Conservation (phyloP, 2,888 invertebrate genomes). For the Sabellastarte sp. region DNA sequence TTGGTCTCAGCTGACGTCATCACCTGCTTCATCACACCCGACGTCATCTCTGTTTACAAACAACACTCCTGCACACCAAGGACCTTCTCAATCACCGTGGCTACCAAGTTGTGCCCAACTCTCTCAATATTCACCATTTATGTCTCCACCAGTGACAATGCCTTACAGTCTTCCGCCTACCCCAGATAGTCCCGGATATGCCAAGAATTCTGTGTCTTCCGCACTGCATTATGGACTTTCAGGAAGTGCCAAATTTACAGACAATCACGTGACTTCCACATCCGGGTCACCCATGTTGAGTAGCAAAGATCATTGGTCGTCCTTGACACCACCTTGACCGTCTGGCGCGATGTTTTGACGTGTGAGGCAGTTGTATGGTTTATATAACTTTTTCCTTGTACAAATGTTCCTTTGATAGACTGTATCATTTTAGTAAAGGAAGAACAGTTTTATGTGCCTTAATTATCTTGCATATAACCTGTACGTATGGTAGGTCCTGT, state of each 20-base stretch:
- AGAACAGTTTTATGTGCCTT: too few relatives aligned
- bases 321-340: background rate
- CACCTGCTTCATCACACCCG: background rate
- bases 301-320: background rate
- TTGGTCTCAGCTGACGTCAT: background rate
- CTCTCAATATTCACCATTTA: background rate
- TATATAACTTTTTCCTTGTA: too few relatives aligned
- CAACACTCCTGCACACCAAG: background rate
- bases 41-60: background rate
- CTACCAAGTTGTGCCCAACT: background rate
- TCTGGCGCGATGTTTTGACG: too few relatives aligned
- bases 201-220: background rate
- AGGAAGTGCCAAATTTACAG: too few relatives aligned
- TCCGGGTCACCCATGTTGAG: background rate
- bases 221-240: background rate
- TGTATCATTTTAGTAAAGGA: too few relatives aligned
- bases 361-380: too few relatives aligned
- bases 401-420: too few relatives aligned
- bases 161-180: background rate
- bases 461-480: too few relatives aligned
- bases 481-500: too few relatives aligned
- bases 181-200: background rate
- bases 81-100: background rate
- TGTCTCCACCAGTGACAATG: background rate
- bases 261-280: background rate